These are phyloP conservation scores for Eubasilissa splendida DNA, from an alignment of 2,888 invertebrate species.

Conservation along the genomic window DNA sequence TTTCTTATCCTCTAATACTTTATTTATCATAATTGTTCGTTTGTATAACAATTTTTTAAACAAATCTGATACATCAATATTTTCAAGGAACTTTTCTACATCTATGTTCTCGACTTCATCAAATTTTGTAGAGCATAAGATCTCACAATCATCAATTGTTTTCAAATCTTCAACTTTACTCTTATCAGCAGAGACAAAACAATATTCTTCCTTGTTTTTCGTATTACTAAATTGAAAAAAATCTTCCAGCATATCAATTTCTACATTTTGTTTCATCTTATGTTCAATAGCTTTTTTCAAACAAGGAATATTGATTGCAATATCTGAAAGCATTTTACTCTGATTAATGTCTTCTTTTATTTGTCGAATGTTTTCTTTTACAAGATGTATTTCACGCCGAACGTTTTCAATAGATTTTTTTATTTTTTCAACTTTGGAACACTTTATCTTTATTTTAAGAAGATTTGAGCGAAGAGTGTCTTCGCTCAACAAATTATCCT, in stretches of 20 bases:
- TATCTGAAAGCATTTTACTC: slow-evolving; percentile 26
- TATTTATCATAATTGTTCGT: slow-evolving; percentile 31
- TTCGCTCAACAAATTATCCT: slow-evolving; percentile 20
- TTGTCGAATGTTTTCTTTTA: slow-evolving; percentile 38
- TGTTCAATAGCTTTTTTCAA: slow-evolving; percentile 39
- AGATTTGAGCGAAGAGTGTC: slow-evolving; percentile 2
- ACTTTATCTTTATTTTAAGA: slow-evolving; percentile 46
- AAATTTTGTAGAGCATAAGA: slow-evolving; percentile 21
- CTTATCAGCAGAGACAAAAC: background rate
- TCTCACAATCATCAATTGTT: slow-evolving; percentile 16
- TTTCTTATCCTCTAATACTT: slow-evolving; percentile 19
- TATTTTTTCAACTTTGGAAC: slow-evolving; percentile 5
- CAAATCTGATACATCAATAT: slow-evolving; percentile 36
- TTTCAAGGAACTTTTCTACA: slow-evolving; percentile 39
- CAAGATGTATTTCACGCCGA: slow-evolving; percentile 37
- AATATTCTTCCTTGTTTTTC: slow-evolving; percentile 4
- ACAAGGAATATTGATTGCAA: slow-evolving; percentile 40
- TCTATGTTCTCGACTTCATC: slow-evolving; percentile 26
- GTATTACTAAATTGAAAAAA: slow-evolving; percentile 17
- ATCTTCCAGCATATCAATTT: slow-evolving; percentile 34
- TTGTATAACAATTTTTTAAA: slow-evolving; percentile 28
- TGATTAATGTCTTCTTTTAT: slow-evolving; percentile 41
- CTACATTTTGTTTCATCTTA: slow-evolving; percentile 22
- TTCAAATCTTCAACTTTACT: background rate
- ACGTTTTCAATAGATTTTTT: slow-evolving; percentile 22